phyloP scores from a whole-genome alignment of 1,140 invertebrate genomes.

The Hyposmocoma kahamanoa region DNA sequence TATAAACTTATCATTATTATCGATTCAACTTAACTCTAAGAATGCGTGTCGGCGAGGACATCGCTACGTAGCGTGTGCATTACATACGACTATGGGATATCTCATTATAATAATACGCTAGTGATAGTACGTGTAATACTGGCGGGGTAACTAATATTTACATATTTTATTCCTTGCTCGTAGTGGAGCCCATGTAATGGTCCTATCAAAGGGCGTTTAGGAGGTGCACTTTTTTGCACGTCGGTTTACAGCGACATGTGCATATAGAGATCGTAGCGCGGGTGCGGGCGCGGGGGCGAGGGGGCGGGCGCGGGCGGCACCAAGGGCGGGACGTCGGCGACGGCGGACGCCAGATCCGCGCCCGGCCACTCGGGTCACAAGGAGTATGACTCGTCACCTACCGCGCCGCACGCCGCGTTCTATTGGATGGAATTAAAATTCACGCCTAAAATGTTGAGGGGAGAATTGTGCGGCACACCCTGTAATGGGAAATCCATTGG shows the following conservation, averaged over 20 bases:
- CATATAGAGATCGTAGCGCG: constrained; percentile 40
- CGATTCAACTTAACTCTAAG: too few relatives aligned
- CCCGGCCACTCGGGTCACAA: constrained; percentile 53
- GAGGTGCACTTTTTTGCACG: too few relatives aligned
- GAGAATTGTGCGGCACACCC: constrained; percentile 66
- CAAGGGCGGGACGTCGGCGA: background rate
- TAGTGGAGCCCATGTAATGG: too few relatives aligned
- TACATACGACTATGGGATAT: too few relatives aligned
- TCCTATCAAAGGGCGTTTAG: too few relatives aligned
- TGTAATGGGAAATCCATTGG: constrained; percentile 75
- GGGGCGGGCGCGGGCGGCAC: constrained; percentile 8
- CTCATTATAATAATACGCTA: too few relatives aligned
- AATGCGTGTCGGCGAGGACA: too few relatives aligned
- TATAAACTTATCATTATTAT: too few relatives aligned
- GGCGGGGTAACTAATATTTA: constrained; percentile 1
- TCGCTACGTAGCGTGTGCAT: too few relatives aligned
- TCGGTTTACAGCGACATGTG: constrained; percentile 47
- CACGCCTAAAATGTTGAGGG: constrained; percentile 81
- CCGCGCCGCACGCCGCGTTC: constrained; percentile 62
- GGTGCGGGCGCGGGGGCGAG: constrained; percentile 18
- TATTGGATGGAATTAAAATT: constrained; percentile 83
- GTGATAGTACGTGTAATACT: too few relatives aligned
- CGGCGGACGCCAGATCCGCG: constrained; percentile 15
- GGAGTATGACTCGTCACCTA: constrained; percentile 32
- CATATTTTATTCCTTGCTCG: too few relatives aligned